A percentile compares a stretch with the other conserved stretches of the same genome.
These are phyloP conservation scores for Xenopus tropicalis DNA, from an alignment of 2,113 vertebrate species.

Conservation along the genomic window UCB_Xtro_10.0 CM004447.2:33962001-33962500, in stretches of 20 bases:
- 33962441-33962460: conserved; percentile 67
- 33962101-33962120: conserved; percentile 20
- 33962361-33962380: conserved; percentile 75
- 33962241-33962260: conserved; percentile 67
- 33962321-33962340: conserved; percentile 77
- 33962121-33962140: conserved; percentile 34
- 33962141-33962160: conserved; percentile 41
- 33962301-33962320: conserved; percentile 81
- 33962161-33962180: conserved; percentile 52
- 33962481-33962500: conserved; percentile 56
- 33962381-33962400: conserved; percentile 78
- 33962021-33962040: too few relatives aligned
- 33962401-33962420: conserved; percentile 77
- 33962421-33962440: conserved; percentile 69
- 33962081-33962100: too few relatives aligned
- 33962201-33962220: conserved; percentile 54
- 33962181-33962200: conserved; percentile 54
- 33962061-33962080: too few relatives aligned
- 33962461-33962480: conserved; percentile 61
- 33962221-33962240: conserved; percentile 66
- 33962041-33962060: too few relatives aligned
- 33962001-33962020: too few relatives aligned
- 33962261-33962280: conserved; percentile 73
- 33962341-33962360: conserved; percentile 79
- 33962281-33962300: conserved; percentile 79